phyloP scores from a whole-genome alignment of 2,113 vertebrate genomes.

The Stigmatopora argus region DNA sequence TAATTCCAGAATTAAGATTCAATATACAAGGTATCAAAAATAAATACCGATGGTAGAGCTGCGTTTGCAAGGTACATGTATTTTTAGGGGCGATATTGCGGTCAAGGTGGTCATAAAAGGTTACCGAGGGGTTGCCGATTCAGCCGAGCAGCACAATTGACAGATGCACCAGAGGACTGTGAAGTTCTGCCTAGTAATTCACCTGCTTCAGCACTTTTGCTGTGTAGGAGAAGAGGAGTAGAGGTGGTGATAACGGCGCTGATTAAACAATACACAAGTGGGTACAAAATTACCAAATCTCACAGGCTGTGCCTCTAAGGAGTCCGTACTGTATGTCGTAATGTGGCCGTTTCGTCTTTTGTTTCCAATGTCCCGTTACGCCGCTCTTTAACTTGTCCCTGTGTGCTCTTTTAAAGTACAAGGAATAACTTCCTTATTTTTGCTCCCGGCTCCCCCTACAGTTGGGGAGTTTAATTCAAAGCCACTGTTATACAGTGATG shows the following conservation, averaged over 20 bases:
- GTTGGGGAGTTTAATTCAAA: neutral
- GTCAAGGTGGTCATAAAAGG: slow-evolving; percentile 32
- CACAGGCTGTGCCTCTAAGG: slow-evolving; percentile 34
- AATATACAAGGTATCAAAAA: slow-evolving; percentile 50
- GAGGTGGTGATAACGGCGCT: slow-evolving; percentile 51
- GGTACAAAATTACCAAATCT: slow-evolving; percentile 39
- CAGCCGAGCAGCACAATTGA: slow-evolving; percentile 33
- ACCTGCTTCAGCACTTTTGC: slow-evolving; percentile 56
- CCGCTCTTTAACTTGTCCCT: slow-evolving; percentile 37
- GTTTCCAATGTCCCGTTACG: slow-evolving; percentile 37
- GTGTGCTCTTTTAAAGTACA: slow-evolving; percentile 30
- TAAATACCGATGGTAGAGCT: slow-evolving; percentile 33
- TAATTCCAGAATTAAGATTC: slow-evolving; percentile 34
- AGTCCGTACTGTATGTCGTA: slow-evolving; percentile 39
- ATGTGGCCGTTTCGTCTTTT: slow-evolving; percentile 46
- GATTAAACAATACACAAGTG: slow-evolving; percentile 50
- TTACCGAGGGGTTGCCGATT: slow-evolving; percentile 34
- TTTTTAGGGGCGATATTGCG: slow-evolving; percentile 45
- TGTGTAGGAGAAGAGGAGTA: slow-evolving; percentile 25
- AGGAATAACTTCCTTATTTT: neutral
- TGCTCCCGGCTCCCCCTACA: neutral
- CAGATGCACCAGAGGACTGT: slow-evolving; percentile 30
- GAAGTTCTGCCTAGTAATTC: slow-evolving; percentile 36
- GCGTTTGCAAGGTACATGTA: slow-evolving; percentile 51
- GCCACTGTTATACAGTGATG: neutral